Evolutionary conservation across 1,140 invertebrate genomes (phyloP).

Genomic region (Drosophila lacteicornis): DNA sequence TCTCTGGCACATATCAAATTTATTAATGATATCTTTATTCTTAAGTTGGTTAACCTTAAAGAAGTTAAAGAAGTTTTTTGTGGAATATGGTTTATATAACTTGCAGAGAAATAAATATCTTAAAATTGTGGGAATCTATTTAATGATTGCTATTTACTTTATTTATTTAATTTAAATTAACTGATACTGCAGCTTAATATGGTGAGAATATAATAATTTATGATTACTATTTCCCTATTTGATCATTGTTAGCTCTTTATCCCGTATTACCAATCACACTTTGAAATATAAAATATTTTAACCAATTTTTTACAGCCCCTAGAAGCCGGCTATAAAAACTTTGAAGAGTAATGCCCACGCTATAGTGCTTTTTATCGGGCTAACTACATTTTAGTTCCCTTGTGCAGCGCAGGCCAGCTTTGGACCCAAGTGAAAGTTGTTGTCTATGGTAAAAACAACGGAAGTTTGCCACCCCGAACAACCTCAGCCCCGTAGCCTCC

Average conservation of each 20-base stretch:
- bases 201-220: neutral
- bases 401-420: conserved; percentile 26
- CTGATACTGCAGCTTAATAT: neutral
- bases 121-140: no score
- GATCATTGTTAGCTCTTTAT: no score
- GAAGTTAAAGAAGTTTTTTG: neutral
- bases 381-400: conserved; percentile 49
- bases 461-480: conserved; percentile 45
- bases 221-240: neutral
- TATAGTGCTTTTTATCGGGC: conserved; percentile 29
- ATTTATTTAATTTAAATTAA: no score
- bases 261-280: neutral
- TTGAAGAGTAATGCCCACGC: conserved; percentile 1
- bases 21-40: neutral
- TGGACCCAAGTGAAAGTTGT: conserved; percentile 67
- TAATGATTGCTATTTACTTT: no score
- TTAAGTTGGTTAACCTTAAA: neutral
- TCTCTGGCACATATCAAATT: neutral
- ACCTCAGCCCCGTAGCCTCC: conserved; percentile 1
- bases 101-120: no score
- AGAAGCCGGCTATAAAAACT: conserved; percentile 32
- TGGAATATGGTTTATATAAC: no score
- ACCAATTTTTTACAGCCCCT: neutral
- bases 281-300: neutral
- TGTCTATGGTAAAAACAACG: conserved; percentile 65